Evolutionary conservation across 2,888 invertebrate genomes (phyloP).

Genomic region (Drosophila anceps): DNA sequence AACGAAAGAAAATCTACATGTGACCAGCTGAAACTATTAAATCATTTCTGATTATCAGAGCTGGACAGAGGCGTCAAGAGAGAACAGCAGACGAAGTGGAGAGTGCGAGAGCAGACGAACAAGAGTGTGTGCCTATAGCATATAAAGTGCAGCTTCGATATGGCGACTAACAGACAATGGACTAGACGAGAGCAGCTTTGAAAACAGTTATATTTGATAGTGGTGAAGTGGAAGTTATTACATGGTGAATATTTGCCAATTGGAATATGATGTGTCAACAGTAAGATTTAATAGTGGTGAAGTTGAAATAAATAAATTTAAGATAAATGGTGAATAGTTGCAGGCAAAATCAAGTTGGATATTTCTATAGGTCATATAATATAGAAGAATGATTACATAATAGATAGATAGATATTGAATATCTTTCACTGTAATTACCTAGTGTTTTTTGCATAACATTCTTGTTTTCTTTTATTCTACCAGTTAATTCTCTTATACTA

Average conservation of each 20-base stretch:
- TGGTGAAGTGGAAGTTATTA: not conserved
- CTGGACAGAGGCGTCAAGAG: constrained; percentile 24
- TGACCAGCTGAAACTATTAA: constrained; percentile 57
- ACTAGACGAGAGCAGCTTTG: not conserved
- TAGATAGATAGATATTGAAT: not conserved
- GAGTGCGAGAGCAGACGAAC: not conserved
- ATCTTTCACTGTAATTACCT: not conserved
- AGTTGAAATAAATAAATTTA: no score
- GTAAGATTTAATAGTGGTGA: no score
- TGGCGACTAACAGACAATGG: constrained; percentile 4
- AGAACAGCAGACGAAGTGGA: constrained; percentile 18
- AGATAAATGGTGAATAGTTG: not conserved
- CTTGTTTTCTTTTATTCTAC: not conserved
- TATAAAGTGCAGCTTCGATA: constrained; percentile 6
- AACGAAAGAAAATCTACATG: constrained; percentile 44
- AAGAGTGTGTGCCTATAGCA: constrained; percentile 6
- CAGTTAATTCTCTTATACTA: not conserved
- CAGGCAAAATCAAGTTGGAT: not conserved
- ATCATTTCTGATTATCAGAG: constrained; percentile 56
- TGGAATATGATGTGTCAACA: not conserved
- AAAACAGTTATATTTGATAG: not conserved
- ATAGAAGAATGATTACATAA: not conserved
- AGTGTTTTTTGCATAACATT: not conserved
- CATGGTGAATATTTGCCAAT: not conserved
- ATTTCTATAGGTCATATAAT: no score